Conservation (phyloP, 2,888 invertebrate species). For the Cheilosia scutellata region DNA sequence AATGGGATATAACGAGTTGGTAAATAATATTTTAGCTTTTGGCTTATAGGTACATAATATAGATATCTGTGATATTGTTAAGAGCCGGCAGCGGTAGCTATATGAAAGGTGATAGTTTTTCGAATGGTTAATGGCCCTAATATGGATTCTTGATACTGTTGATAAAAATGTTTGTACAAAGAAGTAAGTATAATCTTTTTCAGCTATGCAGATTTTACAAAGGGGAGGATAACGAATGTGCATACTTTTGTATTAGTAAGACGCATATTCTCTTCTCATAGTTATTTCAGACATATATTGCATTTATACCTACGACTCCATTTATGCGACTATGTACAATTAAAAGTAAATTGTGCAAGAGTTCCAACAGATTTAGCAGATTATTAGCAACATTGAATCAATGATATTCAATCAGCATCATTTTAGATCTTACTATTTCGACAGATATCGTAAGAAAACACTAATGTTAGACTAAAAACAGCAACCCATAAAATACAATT, state of each 20-base stretch:
- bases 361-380: too few relatives aligned
- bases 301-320: too few relatives aligned
- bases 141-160: constrained; percentile 26
- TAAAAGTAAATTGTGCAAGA: too few relatives aligned
- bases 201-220: constrained; percentile 10
- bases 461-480: too few relatives aligned
- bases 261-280: neutral
- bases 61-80: neutral
- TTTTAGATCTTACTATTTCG: too few relatives aligned
- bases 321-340: too few relatives aligned
- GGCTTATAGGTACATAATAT: neutral
- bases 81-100: constrained; percentile 1
- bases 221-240: neutral
- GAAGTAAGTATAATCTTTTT: constrained; percentile 13
- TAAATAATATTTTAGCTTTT: constrained; percentile 23
- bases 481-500: too few relatives aligned
- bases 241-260: neutral
- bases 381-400: too few relatives aligned
- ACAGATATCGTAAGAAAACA: too few relatives aligned
- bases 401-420: too few relatives aligned
- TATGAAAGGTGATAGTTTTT: neutral
- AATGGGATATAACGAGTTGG: constrained; percentile 43
- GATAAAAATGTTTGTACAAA: constrained; percentile 3
- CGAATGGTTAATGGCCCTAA: constrained; percentile 50
- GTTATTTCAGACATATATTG: neutral